These are phyloP conservation scores for Hydractinia echinata DNA, from an alignment of 30 jellyfish, hydroid and myxozoan genomes.

Conservation along the genomic window DNA sequence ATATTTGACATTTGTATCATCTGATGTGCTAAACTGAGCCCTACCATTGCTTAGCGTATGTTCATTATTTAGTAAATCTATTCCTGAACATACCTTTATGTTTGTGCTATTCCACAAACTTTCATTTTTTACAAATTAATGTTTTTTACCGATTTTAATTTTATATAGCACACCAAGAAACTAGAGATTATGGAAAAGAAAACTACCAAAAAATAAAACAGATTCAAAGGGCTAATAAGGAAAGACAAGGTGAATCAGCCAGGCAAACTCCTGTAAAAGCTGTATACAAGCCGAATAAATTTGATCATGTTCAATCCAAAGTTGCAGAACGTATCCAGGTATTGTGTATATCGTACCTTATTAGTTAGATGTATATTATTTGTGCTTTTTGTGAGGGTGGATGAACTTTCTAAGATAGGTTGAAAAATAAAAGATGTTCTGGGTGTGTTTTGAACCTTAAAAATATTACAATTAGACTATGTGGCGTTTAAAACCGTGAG, in stretches of 20 bases:
- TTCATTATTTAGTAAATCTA: too few species aligned
- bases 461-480: too few species aligned
- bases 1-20: too few species aligned
- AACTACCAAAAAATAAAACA: constrained; percentile 73
- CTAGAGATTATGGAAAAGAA: constrained; percentile 77
- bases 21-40: too few species aligned
- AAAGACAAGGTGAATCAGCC: constrained; percentile 52
- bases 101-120: not conserved
- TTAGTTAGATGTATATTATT: not conserved
- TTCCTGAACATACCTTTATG: too few species aligned
- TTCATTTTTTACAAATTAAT: not conserved
- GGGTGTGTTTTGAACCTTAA: too few species aligned
- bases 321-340: constrained; percentile 78
- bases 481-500: too few species aligned
- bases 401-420: too few species aligned
- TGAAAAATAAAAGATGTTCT: too few species aligned
- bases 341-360: not conserved
- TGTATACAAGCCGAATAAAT: constrained; percentile 86
- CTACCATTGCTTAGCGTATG: too few species aligned
- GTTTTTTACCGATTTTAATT: not conserved
- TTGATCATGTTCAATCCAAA: constrained; percentile 84
- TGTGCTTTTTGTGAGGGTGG: too few species aligned
- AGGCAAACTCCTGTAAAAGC: constrained; percentile 82
- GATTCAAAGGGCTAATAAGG: constrained; percentile 73
- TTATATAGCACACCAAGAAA: constrained; percentile 49